These are phyloP conservation scores for Tetanocera ferruginea DNA, from an alignment of 2,888 invertebrate species.

Conservation along the genomic window DNA sequence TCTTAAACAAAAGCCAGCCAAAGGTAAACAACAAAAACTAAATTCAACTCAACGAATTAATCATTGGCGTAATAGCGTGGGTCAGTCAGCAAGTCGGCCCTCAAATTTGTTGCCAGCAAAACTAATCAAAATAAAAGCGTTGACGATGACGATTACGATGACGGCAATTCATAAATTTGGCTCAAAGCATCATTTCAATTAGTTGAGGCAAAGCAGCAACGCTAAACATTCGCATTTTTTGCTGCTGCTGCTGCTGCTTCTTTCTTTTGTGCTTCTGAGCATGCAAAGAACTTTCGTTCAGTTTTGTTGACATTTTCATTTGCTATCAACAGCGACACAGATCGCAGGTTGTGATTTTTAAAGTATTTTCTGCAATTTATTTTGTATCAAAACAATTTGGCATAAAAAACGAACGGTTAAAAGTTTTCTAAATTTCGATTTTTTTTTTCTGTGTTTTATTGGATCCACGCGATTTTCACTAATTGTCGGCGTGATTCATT, in stretches of 20 bases:
- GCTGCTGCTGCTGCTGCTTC: neutral
- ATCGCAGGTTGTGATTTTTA: neutral
- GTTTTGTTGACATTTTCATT: conserved; percentile 30
- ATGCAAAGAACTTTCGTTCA: neutral
- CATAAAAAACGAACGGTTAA: neutral
- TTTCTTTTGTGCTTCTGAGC: neutral
- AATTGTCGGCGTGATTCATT: conserved; percentile 52
- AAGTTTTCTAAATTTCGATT: neutral
- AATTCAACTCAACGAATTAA: too few relatives aligned
- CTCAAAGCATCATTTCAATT: too few relatives aligned
- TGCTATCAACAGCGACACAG: neutral
- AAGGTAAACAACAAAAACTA: too few relatives aligned
- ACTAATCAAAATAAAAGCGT: too few relatives aligned
- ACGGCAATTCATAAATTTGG: too few relatives aligned
- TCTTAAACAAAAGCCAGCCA: too few relatives aligned
- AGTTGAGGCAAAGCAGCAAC: too few relatives aligned
- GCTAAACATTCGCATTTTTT: neutral
- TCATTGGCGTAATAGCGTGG: too few relatives aligned
- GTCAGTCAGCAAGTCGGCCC: too few relatives aligned
- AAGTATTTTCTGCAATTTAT: neutral
- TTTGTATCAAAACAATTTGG: neutral
- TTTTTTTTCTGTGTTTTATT: neutral
- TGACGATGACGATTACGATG: too few relatives aligned
- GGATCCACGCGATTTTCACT: conserved; percentile 39
- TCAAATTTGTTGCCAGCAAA: too few relatives aligned